These are phyloP conservation scores for Onychostruthus taczanowskii DNA, from an alignment of 2,113 vertebrate species.

Conservation along the genomic window DNA sequence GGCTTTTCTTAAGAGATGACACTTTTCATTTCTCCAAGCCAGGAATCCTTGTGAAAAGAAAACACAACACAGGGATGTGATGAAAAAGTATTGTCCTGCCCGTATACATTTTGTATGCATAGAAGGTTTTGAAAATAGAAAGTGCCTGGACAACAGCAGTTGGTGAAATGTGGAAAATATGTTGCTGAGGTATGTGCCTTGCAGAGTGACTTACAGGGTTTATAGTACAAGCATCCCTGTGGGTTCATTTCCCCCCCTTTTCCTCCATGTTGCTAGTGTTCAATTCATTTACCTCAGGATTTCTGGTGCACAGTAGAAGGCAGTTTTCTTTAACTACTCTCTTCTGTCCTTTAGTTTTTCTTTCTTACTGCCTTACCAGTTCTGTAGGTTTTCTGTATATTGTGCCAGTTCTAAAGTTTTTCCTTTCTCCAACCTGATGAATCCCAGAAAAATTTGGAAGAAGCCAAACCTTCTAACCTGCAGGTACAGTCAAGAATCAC, in stretches of 20 bases:
- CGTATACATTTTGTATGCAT: conserved; percentile 27
- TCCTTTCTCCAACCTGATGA: not conserved
- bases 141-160: conserved; percentile 16
- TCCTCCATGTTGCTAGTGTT: not conserved
- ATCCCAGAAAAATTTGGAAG: conserved; percentile 5
- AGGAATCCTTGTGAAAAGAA: conserved; percentile 26
- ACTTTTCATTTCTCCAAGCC: conserved; percentile 17
- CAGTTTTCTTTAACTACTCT: not conserved
- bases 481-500: not conserved
- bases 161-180: conserved; percentile 51
- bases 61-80: conserved; percentile 8
- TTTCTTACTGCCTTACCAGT: not conserved
- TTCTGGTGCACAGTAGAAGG: not conserved
- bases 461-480: not conserved
- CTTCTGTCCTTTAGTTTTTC: not conserved
- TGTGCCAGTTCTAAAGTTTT: not conserved
- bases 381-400: not conserved
- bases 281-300: not conserved
- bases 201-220: conserved; percentile 41
- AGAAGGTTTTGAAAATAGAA: conserved; percentile 53
- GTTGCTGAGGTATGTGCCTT: conserved; percentile 36
- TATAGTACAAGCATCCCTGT: not conserved
- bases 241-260: not conserved
- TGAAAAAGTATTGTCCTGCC: not conserved
- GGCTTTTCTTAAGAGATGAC: not conserved